Base-by-base conservation (phyloP, 2,113 vertebrate genomes). In the Osmerus mordax region DNA sequence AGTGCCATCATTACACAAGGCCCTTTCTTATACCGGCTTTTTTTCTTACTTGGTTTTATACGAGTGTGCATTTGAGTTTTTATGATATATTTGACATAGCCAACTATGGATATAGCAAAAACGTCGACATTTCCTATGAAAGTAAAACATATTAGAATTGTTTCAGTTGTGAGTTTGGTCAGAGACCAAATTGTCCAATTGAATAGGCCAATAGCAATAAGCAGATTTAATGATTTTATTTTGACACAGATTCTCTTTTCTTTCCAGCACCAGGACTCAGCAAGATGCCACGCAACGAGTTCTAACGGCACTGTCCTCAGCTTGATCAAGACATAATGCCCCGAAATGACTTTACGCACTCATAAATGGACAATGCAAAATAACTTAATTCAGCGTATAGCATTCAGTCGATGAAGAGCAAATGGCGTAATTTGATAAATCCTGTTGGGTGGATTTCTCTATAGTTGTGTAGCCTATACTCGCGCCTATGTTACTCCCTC, bases 261-360 rank as follows among this genome's bases (percentile, higher is more conserved):
- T 88, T 87, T 83, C 86, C 94, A 98, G 95, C 91, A 92, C 96
- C 89, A 94, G 96, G 92, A 93, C 93, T 92, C 94, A 94, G 89
- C 94, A 93, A 93, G 96, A 97, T 90, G 95, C 94, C 86, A 93
- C 95, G 89, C 93, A 95, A 83, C 92, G 95, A 89, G 95, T 97
- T 93, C 95, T 98, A 87, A 94, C 96, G 78, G 95, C 95, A 76
- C 95, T 98, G 82, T 93, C 97, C 83, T 95, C 96, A 13, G 95
- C 96, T 92, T 99, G 95, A 98, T 92, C 87, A 86, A 91, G 89
- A 91, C 81, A 60, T 80, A 86, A 87, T 85, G 82, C 61, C 70
- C 78, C 79, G 65, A 78, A 58, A 66, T 67, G 72, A 87, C 80
- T 77, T 72, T 77, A 71, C 70, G 47, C 69, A 77, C 67, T 75